Percentiles rank a stretch among this genome's conserved stretches.
These are phyloP conservation scores for Sebastes cheni DNA, from an alignment of 2,797 vertebrate genomes.

Conservation along the genomic window DNA sequence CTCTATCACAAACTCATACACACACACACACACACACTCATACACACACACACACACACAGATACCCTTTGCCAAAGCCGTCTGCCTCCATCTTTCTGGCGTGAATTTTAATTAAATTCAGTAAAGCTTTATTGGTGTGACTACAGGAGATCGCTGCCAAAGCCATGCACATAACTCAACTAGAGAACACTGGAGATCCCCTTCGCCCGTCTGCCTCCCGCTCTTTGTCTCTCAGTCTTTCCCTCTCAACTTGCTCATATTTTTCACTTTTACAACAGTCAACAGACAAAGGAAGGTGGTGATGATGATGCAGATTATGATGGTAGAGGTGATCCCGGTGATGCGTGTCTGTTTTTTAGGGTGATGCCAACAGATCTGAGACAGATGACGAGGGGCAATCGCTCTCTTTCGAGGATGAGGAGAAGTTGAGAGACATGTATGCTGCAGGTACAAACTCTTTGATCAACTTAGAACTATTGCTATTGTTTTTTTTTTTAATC, in stretches of 20 bases:
- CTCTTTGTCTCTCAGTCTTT: constrained; percentile 46
- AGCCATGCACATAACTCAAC: constrained; percentile 74
- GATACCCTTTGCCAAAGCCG: constrained; percentile 67
- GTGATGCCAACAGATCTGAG: constrained; percentile 94
- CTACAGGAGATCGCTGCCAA: constrained; percentile 71
- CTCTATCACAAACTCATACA: neutral
- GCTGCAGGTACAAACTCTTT: constrained; percentile 82
- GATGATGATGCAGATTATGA: constrained; percentile 15
- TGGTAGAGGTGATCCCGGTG: neutral
- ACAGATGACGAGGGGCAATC: constrained; percentile 91
- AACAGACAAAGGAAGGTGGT: neutral
- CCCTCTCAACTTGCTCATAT: constrained; percentile 5
- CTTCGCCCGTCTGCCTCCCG: constrained; percentile 33
- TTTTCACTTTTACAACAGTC: constrained; percentile 43
- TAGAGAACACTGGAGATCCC: constrained; percentile 66
- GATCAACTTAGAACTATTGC: neutral
- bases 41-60: constrained; percentile 18
- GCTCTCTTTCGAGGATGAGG: constrained; percentile 89
- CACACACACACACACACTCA: neutral
- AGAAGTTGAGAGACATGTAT: constrained; percentile 88
- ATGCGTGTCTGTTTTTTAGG: constrained; percentile 76
- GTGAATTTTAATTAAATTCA: constrained; percentile 81
- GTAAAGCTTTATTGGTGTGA: constrained; percentile 79
- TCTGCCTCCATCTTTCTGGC: constrained; percentile 77
- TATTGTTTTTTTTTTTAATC: neutral